A percentile compares a stretch with the other conserved stretches of the same genome.
phyloP scores from a whole-genome alignment of 30 jellyfish, hydroid and myxozoan genomes.

The Hydractinia symbiolongicarpus region DNA sequence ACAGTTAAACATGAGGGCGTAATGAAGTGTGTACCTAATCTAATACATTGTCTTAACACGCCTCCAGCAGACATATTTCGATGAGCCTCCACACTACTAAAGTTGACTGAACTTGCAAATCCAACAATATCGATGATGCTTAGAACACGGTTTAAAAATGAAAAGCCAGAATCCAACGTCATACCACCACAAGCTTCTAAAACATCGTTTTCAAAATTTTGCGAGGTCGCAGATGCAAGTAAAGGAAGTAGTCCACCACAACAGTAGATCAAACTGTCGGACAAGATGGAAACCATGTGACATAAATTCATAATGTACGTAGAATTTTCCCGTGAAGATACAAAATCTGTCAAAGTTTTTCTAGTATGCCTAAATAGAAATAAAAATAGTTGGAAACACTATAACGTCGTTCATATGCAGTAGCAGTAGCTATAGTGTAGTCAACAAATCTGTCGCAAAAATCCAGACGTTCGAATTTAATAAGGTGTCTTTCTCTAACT shows the following conservation, averaged over 20 bases:
- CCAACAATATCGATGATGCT: constrained; percentile 78
- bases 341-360: constrained; percentile 69
- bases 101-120: constrained; percentile 80
- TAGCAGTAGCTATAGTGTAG: no score
- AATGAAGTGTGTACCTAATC: constrained; percentile 59
- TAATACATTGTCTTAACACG: constrained; percentile 81
- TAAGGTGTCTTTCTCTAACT: no score
- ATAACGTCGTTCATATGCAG: no score
- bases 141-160: constrained; percentile 84
- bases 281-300: constrained; percentile 90
- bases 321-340: constrained; percentile 62
- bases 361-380: constrained; percentile 76
- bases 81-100: constrained; percentile 87
- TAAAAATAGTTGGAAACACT: neutral
- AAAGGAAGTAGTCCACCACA: constrained; percentile 97
- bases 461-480: no score
- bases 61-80: constrained; percentile 97
- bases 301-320: constrained; percentile 75
- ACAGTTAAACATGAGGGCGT: neutral
- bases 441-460: no score
- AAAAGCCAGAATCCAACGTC: constrained; percentile 82
- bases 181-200: constrained; percentile 97
- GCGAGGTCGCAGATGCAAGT: constrained; percentile 90
- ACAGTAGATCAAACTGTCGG: constrained; percentile 90
- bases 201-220: constrained; percentile 81